phyloP scores from a whole-genome alignment of 2,888 invertebrate species.

The Mystacides longicornis region DNA sequence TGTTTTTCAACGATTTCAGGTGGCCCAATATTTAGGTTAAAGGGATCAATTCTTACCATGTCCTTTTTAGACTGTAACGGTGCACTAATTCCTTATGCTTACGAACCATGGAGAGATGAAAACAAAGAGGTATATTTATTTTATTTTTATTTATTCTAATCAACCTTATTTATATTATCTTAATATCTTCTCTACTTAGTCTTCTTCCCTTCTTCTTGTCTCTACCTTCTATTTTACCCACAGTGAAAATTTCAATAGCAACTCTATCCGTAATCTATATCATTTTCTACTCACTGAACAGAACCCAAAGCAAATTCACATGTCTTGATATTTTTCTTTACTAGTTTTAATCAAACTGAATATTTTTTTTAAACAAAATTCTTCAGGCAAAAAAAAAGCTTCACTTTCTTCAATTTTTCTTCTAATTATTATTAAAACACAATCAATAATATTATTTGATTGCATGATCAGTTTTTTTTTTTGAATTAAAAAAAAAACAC shows the following conservation, averaged over 20 bases:
- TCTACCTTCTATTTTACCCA: no score
- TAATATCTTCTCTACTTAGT: background rate
- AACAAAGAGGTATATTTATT: conserved; percentile 50
- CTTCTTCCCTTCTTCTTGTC: no score
- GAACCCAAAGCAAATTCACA: background rate
- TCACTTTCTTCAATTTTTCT: no score
- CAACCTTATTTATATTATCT: background rate
- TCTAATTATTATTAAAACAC: no score
- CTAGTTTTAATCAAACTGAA: no score
- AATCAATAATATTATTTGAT: no score
- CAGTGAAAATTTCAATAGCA: no score
- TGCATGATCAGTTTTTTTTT: no score
- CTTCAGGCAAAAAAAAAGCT: no score
- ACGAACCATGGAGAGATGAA: conserved; percentile 90
- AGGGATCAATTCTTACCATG: conserved; percentile 90
- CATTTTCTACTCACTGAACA: background rate
- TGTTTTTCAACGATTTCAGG: conserved; percentile 63
- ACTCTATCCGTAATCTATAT: background rate
- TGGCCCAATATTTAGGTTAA: conserved; percentile 92
- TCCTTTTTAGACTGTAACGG: conserved; percentile 96
- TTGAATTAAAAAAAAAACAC: no score
- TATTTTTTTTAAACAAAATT: no score
- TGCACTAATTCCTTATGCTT: conserved; percentile 81
- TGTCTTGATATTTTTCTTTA: no score
- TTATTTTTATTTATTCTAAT: background rate